Evolutionary conservation across 2,888 invertebrate species (phyloP), one percentile per base, ranked within the genome.

Genomic region (Drosophila prostipennis): DNA sequence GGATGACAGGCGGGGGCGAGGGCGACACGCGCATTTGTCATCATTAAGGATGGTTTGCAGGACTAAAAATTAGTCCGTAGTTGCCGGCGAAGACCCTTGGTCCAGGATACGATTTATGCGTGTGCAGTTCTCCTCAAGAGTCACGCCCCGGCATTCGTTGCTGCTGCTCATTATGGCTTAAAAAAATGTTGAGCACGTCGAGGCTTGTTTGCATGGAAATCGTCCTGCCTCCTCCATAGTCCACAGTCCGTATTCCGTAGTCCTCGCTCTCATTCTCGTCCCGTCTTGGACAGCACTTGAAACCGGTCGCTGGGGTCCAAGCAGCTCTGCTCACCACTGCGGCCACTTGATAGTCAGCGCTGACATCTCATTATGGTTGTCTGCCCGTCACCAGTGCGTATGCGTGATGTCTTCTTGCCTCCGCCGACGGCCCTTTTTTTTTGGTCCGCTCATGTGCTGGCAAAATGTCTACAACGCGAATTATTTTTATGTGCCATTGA

Each of bases 281-380:
- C 46, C 46, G 48, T 34, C 48, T 32, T 48, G 70, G 48, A 55
- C 78, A 64, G 46, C 71, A 78, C 87, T 80, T 87, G 80, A 83
- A 78, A 57, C 73, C 72, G 70, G 71, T 72, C 77, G 76, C 76
- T 61, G 58, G 79, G 79, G 73, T 73, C 79, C 80, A 72, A 85
- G 37, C 72, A 54, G 29, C 32, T 49, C 69, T 58, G 56, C 67
- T 65, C 76, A 58, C 67, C 77, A 49, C 70, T 51, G 54, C 46
- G 34, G 83, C 89, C 89, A 84, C 83, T 84, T 88, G 83, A 82
- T 88, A 86, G 86, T 84, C 83, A 75, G 52, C 87, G 80, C 74
- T 84, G 83, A 84, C 83, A 84, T 84, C 83, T 84, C 88, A 88
- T 84, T 84, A 84, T 86, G 87, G 83, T 74, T 84, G 83, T 88